These are phyloP conservation scores for Drosophila pectinifera DNA, from an alignment of 1,140 invertebrate species.

Conservation along the genomic window DNA sequence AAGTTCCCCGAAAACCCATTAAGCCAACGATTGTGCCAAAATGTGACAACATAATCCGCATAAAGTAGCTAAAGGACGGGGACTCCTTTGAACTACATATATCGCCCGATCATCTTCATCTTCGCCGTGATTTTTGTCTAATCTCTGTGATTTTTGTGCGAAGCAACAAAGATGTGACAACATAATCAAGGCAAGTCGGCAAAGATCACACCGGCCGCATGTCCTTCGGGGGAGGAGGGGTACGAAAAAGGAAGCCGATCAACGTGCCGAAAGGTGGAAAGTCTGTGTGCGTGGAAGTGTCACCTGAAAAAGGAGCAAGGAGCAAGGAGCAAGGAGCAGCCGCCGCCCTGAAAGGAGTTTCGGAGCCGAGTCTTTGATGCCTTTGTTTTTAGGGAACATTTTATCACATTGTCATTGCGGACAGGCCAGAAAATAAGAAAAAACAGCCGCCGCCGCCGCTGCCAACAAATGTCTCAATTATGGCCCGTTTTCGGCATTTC, in stretches of 20 bases:
- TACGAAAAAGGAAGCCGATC: conserved; percentile 35
- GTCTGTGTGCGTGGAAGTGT: conserved; percentile 46
- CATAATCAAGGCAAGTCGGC: conserved; percentile 61
- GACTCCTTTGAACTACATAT: conserved; percentile 22
- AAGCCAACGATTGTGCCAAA: conserved; percentile 37
- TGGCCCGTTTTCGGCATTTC: conserved; percentile 39
- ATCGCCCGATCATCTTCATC: conserved; percentile 21
- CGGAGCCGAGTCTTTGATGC: conserved; percentile 63
- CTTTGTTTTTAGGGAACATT: conserved; percentile 65
- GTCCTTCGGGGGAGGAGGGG: conserved; percentile 30
- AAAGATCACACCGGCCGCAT: conserved; percentile 70
- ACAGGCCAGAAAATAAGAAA: conserved; percentile 44
- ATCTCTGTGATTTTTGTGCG: conserved; percentile 61
- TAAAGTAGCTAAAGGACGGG: conserved; percentile 22
- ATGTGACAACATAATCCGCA: conserved; percentile 55
- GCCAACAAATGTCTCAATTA: conserved; percentile 72
- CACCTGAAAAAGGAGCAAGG: conserved; percentile 67
- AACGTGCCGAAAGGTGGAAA: conserved; percentile 74
- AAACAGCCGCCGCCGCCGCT: conserved; percentile 33
- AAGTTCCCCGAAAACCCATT: conserved; percentile 43
- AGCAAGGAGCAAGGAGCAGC: conserved; percentile 26
- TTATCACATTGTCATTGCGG: conserved; percentile 74
- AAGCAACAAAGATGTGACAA: conserved; percentile 61
- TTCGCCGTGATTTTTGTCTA: conserved; percentile 63
- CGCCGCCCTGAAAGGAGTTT: conserved; percentile 35